Conservation (phyloP, 2,888 invertebrate species). For the Tetanocera ferruginea region DNA sequence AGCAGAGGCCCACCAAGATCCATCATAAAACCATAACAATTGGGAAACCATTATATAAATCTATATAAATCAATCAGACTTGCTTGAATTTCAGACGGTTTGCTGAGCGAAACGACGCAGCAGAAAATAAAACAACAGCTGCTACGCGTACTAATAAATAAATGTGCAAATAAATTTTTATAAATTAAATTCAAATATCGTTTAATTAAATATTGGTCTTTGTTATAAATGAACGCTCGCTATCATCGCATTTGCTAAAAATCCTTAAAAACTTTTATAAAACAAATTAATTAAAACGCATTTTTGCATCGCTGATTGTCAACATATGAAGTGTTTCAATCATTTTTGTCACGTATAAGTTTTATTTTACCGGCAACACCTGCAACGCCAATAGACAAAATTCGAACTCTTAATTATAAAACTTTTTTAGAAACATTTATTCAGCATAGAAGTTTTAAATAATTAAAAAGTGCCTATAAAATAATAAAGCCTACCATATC, state of each 20-base stretch:
- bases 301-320: too few species aligned
- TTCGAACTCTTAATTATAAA: neutral
- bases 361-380: neutral
- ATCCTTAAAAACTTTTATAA: too few species aligned
- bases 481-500: too few species aligned
- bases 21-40: conserved; percentile 9
- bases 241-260: too few species aligned
- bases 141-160: neutral
- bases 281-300: too few species aligned
- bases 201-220: too few species aligned
- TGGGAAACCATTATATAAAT: conserved; percentile 23
- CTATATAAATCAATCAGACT: conserved; percentile 29
- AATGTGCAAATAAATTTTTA: neutral
- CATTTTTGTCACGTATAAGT: too few species aligned
- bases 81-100: conserved; percentile 21
- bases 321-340: too few species aligned
- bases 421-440: too few species aligned
- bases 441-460: too few species aligned
- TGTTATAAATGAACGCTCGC: too few species aligned
- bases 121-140: conserved; percentile 1
- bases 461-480: too few species aligned
- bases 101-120: neutral
- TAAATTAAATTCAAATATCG: neutral
- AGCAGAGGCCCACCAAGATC: neutral
- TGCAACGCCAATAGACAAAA: neutral